Evolutionary conservation across 2,113 vertebrate species (phyloP).

Genomic region (Pachypanchax playfairii): DNA sequence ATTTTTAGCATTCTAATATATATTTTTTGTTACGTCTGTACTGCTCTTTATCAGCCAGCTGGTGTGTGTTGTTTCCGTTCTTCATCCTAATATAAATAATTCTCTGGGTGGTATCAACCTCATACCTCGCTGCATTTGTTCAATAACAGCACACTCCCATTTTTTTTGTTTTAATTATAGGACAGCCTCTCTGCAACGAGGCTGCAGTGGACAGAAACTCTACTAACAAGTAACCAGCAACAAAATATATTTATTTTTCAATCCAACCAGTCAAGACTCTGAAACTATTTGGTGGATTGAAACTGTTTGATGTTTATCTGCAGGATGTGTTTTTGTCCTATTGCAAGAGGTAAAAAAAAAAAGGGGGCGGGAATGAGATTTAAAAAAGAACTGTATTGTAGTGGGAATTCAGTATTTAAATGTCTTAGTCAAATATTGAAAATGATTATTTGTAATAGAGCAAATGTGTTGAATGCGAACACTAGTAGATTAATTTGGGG

Average conservation of each 20-base stretch:
- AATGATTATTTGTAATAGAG: constrained; percentile 76
- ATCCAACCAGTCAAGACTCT: constrained; percentile 50
- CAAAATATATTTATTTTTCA: constrained; percentile 76
- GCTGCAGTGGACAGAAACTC: constrained; percentile 19
- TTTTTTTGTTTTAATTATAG: constrained; percentile 47
- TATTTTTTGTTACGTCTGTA: constrained; percentile 18
- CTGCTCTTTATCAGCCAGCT: constrained; percentile 27
- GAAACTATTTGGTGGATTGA: constrained; percentile 36
- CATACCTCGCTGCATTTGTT: constrained; percentile 68
- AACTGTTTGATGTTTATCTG: constrained; percentile 47
- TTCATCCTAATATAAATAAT: constrained; percentile 41
- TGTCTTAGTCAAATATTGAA: constrained; percentile 74
- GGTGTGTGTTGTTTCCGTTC: constrained; percentile 34
- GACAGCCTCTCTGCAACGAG: constrained; percentile 35
- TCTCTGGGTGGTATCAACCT: constrained; percentile 65
- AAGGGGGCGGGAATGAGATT: constrained; percentile 6
- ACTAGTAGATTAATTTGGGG: constrained; percentile 57
- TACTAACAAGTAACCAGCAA: constrained; percentile 64
- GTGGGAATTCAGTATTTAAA: constrained; percentile 78
- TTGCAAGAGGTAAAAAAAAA: constrained; percentile 41
- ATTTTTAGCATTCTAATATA: neutral
- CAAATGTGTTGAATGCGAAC: constrained; percentile 62
- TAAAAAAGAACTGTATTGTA: constrained; percentile 51
- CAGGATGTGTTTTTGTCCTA: constrained; percentile 54
- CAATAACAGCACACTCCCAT: constrained; percentile 44